phyloP scores from a whole-genome alignment of 2,888 invertebrate species.

The Timema cristinae region DNA sequence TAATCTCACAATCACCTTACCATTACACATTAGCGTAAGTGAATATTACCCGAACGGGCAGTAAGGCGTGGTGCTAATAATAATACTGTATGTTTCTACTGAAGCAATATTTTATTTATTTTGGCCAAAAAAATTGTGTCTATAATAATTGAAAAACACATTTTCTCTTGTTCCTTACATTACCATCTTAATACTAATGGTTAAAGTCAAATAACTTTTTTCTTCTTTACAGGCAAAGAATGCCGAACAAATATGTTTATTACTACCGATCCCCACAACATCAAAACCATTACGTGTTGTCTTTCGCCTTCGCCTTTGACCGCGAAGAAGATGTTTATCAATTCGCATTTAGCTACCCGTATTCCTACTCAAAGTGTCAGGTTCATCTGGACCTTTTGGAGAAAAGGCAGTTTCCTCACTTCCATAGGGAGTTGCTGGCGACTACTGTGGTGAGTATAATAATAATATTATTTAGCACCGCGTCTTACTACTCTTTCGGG shows the following conservation, averaged over 20 bases:
- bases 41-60: too few species aligned
- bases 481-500: too few species aligned
- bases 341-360: constrained; percentile 90
- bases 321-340: constrained; percentile 93
- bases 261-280: constrained; percentile 89
- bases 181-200: too few species aligned
- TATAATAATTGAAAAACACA: too few species aligned
- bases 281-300: constrained; percentile 85
- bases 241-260: constrained; percentile 79
- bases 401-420: constrained; percentile 52
- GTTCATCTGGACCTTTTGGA: constrained; percentile 75
- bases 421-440: constrained; percentile 67
- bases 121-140: too few species aligned
- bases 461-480: background rate
- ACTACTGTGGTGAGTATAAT: constrained; percentile 46
- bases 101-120: too few species aligned
- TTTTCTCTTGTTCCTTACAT: too few species aligned
- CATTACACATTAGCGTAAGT: too few species aligned
- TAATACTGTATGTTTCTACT: too few species aligned
- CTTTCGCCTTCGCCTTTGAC: constrained; percentile 92
- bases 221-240: constrained; percentile 59
- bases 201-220: too few species aligned
- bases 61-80: too few species aligned
- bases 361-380: constrained; percentile 89
- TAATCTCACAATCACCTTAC: too few species aligned